Evolutionary conservation across 2,888 invertebrate genomes (phyloP).

Genomic region (Cephus spinipes): DNA sequence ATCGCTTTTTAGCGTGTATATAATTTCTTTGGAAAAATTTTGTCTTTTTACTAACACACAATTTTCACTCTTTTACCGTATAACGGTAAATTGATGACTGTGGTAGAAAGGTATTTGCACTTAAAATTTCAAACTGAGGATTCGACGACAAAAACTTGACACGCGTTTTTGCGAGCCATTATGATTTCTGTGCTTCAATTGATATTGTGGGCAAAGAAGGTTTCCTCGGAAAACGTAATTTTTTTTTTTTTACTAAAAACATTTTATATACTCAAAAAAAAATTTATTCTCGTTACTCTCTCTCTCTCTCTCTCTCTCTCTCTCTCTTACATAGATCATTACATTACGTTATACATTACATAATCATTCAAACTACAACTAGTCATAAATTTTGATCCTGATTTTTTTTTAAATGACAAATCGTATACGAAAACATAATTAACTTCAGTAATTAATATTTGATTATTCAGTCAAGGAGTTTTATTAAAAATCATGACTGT

Average conservation of each 20-base stretch:
- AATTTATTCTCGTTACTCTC: background rate
- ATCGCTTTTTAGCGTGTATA: background rate
- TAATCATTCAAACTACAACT: background rate
- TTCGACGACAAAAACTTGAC: background rate
- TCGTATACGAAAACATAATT: background rate
- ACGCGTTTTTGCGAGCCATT: constrained; percentile 4
- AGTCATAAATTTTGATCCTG: background rate
- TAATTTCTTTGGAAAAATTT: background rate
- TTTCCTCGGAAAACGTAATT: constrained; percentile 32
- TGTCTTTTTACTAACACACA: background rate
- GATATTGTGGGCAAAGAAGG: constrained; percentile 29
- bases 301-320: too few relatives aligned
- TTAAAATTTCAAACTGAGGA: background rate
- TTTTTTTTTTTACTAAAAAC: constrained; percentile 17
- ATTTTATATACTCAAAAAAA: background rate
- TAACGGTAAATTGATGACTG: background rate
- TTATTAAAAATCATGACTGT: background rate
- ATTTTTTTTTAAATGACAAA: background rate
- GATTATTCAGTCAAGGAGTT: background rate
- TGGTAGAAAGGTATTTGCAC: background rate
- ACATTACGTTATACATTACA: background rate
- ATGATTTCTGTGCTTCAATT: constrained; percentile 35
- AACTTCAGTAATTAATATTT: background rate
- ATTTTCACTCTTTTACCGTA: background rate
- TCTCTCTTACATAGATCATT: too few relatives aligned